Percentiles rank a stretch among this genome's conserved stretches.
phyloP scores from a whole-genome alignment of 2,797 vertebrate genomes.

The Siniperca obscura region DNA sequence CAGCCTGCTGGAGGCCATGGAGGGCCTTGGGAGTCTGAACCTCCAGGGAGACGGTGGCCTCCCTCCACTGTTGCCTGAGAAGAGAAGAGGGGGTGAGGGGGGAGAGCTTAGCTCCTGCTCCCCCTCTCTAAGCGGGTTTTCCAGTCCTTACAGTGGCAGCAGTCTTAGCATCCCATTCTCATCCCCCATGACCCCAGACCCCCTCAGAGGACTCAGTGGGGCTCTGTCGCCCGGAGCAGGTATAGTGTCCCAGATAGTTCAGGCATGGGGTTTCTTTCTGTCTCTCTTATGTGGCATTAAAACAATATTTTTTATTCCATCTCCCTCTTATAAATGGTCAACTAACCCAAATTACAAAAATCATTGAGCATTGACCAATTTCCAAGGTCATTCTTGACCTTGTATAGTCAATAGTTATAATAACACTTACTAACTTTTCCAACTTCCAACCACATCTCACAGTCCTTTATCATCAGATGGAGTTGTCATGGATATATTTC shows the following conservation, averaged over 20 bases:
- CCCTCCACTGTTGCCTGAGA: constrained; percentile 91
- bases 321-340: background rate
- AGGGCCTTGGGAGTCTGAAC: constrained; percentile 79
- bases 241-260: constrained; percentile 53
- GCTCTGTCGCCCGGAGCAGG: constrained; percentile 84
- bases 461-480: too few species aligned
- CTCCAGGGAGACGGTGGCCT: constrained; percentile 69
- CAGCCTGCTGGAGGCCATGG: constrained; percentile 81
- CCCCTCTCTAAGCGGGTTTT: constrained; percentile 90
- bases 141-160: constrained; percentile 90
- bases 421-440: too few species aligned
- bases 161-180: constrained; percentile 91
- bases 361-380: background rate
- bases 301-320: background rate
- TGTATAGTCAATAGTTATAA: background rate
- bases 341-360: background rate
- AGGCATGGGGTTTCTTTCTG: background rate
- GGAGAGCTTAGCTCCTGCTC: constrained; percentile 84
- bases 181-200: constrained; percentile 75
- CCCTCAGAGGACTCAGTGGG: constrained; percentile 75
- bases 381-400: background rate
- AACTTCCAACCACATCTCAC: too few species aligned
- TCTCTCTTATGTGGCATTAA: background rate
- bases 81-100: constrained; percentile 88
- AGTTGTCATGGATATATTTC: too few species aligned